Evolutionary conservation across 2,113 vertebrate genomes (phyloP).

Genomic region (Aptenodytes patagonicus): DNA sequence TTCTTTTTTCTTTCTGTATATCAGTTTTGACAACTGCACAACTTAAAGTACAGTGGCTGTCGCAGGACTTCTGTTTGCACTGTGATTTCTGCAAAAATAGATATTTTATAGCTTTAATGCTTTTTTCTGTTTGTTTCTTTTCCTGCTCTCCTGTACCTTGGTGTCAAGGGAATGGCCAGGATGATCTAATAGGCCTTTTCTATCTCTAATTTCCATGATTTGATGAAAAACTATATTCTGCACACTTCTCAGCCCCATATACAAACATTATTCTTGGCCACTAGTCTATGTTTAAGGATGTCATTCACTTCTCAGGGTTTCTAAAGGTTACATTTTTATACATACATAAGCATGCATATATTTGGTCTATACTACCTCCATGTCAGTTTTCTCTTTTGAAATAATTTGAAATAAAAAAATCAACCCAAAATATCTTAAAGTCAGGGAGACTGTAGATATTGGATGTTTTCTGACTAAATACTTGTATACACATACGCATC

Average conservation of each 20-base stretch:
- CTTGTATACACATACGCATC: neutral
- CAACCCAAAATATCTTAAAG: neutral
- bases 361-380: neutral
- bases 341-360: neutral
- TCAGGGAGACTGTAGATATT: neutral
- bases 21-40: neutral
- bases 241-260: neutral
- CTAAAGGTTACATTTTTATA: neutral
- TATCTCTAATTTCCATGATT: neutral
- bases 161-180: neutral
- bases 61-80: neutral
- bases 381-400: neutral
- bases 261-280: conserved; percentile 40
- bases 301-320: neutral
- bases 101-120: neutral
- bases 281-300: conserved; percentile 20
- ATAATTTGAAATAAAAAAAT: neutral
- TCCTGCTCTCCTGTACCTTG: neutral
- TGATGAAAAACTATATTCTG: conserved; percentile 34
- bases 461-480: neutral
- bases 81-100: neutral
- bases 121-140: neutral
- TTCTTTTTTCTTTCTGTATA: neutral
- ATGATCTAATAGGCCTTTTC: neutral
- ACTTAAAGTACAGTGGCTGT: neutral